Evolutionary conservation across 2,113 vertebrate genomes (phyloP), one percentile per base, ranked within the genome.

Genomic region (Campylomormyrus tamandua): DNA sequence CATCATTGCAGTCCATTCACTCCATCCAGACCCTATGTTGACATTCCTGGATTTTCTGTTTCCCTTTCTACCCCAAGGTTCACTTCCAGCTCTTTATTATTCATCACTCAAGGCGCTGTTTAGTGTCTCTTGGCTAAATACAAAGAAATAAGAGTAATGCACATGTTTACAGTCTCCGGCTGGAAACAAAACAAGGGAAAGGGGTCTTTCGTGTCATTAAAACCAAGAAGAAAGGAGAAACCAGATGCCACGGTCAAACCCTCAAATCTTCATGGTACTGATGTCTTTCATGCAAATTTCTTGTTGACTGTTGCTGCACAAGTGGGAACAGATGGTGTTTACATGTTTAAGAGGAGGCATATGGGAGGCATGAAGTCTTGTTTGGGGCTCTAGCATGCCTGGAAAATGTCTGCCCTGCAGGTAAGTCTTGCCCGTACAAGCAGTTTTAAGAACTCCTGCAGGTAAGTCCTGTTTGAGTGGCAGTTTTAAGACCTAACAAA

Each of bases 281-380:
- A 48, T 48, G 45, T 84, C 39, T 84, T 48, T 48, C 39, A 84
- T 84, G 45, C 45, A 46, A 84, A 24, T 84, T 84, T 84, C 42
- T 46, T 84, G 24, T 84, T 48, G 74, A 80, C 74, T 42, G 35
- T 80, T 80, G 31, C 35, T 80, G 35, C 35, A 42, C 39, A 84
- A 84, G 83, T 84, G 45, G 42, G 83, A 84, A 84, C 83, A 84
- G 83, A 48, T 84, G 83, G 42, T 46, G 42, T 84, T 24, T 84
- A 45, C 45, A 84, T 84, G 39, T 84, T 48, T 84, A 46, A 84
- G 74, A 84, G 83, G 39, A 84, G 42, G 19, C 39, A 24, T 84
- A 42, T 84, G 83, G 83, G 83, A 84, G 19, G 83, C 83, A 80
- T 19, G 35, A 27, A 80, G 74, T 39, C 70, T 77, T 39, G 13